Conservation (phyloP, 2,797 vertebrate species). For the Chaenodraco wilsoni region DNA sequence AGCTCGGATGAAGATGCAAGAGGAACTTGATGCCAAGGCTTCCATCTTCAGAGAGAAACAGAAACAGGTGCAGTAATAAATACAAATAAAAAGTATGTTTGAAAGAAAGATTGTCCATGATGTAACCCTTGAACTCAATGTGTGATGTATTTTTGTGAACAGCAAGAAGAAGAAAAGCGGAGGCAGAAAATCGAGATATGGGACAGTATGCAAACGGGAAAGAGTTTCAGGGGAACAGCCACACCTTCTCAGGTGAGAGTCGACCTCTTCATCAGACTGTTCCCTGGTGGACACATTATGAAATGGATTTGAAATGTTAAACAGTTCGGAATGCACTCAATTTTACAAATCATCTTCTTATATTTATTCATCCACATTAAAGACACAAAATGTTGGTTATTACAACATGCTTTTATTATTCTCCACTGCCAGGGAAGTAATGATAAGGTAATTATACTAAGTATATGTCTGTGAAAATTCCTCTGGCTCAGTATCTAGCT, state of each 20-base stretch:
- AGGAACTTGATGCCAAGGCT: conserved; percentile 89
- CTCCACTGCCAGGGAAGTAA: no score
- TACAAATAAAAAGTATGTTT: background rate
- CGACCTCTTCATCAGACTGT: background rate
- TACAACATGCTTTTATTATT: no score
- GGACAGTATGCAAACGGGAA: conserved; percentile 92
- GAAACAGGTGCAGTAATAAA: conserved; percentile 79
- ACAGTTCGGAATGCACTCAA: background rate
- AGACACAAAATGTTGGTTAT: no score
- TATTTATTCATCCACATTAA: no score
- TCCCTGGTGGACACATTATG: background rate
- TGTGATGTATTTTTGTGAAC: conserved; percentile 11
- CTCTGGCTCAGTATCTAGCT: no score
- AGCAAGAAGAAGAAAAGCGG: conserved; percentile 93
- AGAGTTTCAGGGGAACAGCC: conserved; percentile 84
- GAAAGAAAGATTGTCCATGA: background rate
- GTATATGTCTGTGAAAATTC: no score
- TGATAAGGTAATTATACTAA: no score
- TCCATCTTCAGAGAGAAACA: conserved; percentile 90
- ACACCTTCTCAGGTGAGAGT: conserved; percentile 74
- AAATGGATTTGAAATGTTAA: background rate
- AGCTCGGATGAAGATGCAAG: conserved; percentile 90
- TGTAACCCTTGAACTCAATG: background rate
- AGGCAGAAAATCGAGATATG: conserved; percentile 91
- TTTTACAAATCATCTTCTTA: background rate